Base-by-base conservation (phyloP, 2,797 vertebrate genomes). In the Pseudochaenichthys georgianus region DNA sequence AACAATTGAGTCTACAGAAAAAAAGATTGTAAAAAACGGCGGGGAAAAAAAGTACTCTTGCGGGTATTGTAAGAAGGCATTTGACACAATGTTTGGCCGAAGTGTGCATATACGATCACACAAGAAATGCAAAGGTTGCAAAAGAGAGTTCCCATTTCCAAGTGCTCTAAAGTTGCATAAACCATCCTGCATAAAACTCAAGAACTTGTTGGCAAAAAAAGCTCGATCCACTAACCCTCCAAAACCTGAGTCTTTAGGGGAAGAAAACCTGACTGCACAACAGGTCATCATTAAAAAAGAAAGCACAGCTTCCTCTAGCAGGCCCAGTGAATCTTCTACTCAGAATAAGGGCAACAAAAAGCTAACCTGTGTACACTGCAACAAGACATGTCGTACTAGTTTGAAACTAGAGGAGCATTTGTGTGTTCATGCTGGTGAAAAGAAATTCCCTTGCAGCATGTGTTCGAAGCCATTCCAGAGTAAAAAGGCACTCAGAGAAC, bases 41-140 rank as follows among this genome's bases (percentile, higher is more conserved):
- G 0, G 0, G 6, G 9, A 2, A 19, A 60, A 45, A 10, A 53
- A 0, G 0, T 82, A 80, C 53, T 0, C 1, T 3, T 93, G 89
- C 66, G 78, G 43, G 54, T 67, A 74, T 60, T 93, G 92, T 41
- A 11, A 15, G 0, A 89, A 72, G 31, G 7, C 28, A 2, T 92
- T 91, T 46, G 5, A 84, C 5, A 83, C 76, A 9, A 2, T 38
- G 2, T 61, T 70, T 23, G 82, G 82, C 16, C 77, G 8, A 45
- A 42, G 3, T 11, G 53, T 70, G 11, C 92, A 93, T 0, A 0
- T 17, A 5, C 64, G 48, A 43, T 65, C 41, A 7, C 92, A 92
- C 82, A 87, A 53, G 41, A 86, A 1, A 15, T 93, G 92, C 73
- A 2, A 0, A 38, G 84, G 71, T 19, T 92, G 91, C 80, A 82